These are phyloP conservation scores for Potorous gilbertii DNA, from an alignment of 2,797 vertebrate species.

Conservation along the genomic window DNA sequence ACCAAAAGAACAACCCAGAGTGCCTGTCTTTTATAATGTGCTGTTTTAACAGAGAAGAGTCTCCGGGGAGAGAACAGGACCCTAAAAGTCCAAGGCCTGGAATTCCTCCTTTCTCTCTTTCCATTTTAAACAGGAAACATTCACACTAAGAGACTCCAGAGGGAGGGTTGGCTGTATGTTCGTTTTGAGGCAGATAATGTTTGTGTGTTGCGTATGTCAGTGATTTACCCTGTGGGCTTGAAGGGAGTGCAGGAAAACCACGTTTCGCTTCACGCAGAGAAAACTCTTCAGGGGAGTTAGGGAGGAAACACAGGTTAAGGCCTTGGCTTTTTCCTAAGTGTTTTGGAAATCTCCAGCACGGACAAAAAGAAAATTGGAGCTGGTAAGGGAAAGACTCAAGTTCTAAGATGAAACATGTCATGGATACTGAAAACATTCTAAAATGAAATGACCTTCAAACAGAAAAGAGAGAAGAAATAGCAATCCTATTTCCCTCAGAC, in stretches of 20 bases:
- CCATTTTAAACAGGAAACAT: constrained; percentile 89
- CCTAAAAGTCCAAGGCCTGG: constrained; percentile 86
- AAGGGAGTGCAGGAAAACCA: constrained; percentile 82
- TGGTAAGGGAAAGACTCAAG: constrained; percentile 11
- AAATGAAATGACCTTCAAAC: constrained; percentile 65
- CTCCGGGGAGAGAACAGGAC: constrained; percentile 81
- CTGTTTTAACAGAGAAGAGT: constrained; percentile 84
- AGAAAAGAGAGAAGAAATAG: constrained; percentile 46
- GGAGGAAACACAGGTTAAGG: constrained; percentile 77
- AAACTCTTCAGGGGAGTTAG: constrained; percentile 75
- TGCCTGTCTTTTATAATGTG: constrained; percentile 87
- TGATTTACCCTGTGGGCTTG: constrained; percentile 86
- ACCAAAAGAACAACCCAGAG: constrained; percentile 60
- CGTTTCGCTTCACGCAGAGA: constrained; percentile 83
- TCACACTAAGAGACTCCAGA: constrained; percentile 85
- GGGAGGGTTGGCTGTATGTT: constrained; percentile 82
- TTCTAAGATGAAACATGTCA: constrained; percentile 55
- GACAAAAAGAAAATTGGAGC: constrained; percentile 67
- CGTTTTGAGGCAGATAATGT: constrained; percentile 88
- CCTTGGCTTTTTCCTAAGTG: constrained; percentile 51
- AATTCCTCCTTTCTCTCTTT: constrained; percentile 86
- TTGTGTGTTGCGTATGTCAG: constrained; percentile 84
- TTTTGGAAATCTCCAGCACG: constrained; percentile 72
- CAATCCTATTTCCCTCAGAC: constrained; percentile 28
- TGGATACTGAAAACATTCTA: constrained; percentile 74